Percentiles rank a stretch among this genome's conserved stretches.
phyloP scores from a whole-genome alignment of 2,888 invertebrate species.

The Drosophila neutralis region DNA sequence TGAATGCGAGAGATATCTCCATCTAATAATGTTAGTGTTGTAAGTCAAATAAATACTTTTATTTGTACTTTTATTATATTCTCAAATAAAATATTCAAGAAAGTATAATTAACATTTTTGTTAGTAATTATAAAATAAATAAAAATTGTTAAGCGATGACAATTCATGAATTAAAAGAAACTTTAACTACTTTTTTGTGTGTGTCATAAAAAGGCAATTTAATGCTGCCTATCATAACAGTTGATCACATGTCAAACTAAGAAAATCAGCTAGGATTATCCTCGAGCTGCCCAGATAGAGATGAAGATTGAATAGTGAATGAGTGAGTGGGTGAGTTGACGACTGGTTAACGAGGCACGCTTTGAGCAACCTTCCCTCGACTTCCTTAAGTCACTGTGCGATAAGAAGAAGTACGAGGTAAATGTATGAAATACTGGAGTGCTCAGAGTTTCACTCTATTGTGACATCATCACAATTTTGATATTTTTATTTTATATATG shows the following conservation, averaged over 20 bases:
- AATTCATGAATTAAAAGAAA: background rate
- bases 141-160: background rate
- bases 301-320: conserved; percentile 27
- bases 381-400: background rate
- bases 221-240: background rate
- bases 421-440: background rate
- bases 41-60: conserved; percentile 2
- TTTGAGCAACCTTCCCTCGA: conserved; percentile 8
- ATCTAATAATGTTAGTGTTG: background rate
- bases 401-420: background rate
- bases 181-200: background rate
- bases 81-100: background rate
- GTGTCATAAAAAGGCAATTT: background rate
- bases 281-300: background rate
- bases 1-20: conserved; percentile 3
- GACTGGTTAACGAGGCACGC: conserved; percentile 31
- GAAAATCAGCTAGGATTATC: background rate
- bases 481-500: no score
- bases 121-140: background rate
- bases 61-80: background rate
- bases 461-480: background rate
- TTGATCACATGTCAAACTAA: conserved; percentile 11
- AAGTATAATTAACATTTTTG: background rate
- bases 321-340: background rate
- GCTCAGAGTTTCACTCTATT: background rate